phyloP scores from a whole-genome alignment of 2,113 vertebrate genomes.

The Mirounga angustirostris region DNA sequence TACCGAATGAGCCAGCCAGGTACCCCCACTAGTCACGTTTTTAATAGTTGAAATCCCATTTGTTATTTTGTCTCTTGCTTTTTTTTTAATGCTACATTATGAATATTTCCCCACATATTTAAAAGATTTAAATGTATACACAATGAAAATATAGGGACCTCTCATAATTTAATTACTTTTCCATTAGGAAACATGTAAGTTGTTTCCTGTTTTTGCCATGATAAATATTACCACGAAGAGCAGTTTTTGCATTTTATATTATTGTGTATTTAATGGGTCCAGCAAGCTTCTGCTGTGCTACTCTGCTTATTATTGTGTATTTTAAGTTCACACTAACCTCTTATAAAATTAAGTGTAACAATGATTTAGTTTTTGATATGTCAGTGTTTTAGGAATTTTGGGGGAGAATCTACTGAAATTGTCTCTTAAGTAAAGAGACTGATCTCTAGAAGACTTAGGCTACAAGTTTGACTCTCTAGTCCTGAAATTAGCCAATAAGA shows the following conservation, averaged over 20 bases:
- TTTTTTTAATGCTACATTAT: background rate
- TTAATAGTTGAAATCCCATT: conserved; percentile 16
- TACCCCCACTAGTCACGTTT: background rate
- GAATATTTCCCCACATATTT: background rate
- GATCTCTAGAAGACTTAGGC: background rate
- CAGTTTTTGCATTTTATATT: background rate
- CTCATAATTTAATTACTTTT: background rate
- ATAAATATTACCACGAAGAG: background rate
- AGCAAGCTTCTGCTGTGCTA: background rate
- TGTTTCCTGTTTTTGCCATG: conserved; percentile 1
- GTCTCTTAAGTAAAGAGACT: background rate
- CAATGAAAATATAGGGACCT: background rate
- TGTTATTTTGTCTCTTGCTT: background rate
- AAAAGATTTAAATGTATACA: conserved; percentile 1
- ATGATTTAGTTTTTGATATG: background rate
- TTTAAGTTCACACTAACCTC: conserved; percentile 1
- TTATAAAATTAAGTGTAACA: background rate
- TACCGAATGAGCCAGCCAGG: background rate
- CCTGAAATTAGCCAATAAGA: background rate
- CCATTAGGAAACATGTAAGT: background rate
- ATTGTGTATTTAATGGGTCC: background rate
- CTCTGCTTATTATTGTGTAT: background rate
- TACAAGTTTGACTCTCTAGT: background rate
- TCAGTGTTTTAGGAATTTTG: conserved; percentile 12
- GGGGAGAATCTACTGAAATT: background rate